Conservation (phyloP, 2,797 vertebrate genomes). For the Chrosomus eos region DNA sequence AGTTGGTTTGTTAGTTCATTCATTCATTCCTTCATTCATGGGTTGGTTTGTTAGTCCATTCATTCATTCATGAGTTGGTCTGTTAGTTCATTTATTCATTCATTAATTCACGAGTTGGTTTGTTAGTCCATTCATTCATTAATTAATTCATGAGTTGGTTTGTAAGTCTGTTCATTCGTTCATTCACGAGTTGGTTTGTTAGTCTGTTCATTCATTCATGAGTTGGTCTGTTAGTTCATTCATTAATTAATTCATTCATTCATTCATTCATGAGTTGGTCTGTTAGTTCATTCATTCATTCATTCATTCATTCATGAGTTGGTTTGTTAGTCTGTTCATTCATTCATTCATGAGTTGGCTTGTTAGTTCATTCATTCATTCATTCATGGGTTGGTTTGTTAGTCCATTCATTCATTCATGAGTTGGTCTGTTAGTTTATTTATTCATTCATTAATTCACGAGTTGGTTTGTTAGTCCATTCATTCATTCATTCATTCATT, state of each 20-base stretch:
- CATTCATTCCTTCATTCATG: too few species aligned
- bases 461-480: neutral
- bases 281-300: neutral
- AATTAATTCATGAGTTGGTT: neutral
- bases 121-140: neutral
- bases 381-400: neutral
- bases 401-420: neutral
- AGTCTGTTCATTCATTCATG: rapidly evolving
- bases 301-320: neutral
- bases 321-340: too few species aligned
- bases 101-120: too few species aligned
- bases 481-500: too few species aligned
- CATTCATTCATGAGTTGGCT: neutral
- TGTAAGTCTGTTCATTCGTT: too few species aligned
- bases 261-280: neutral
- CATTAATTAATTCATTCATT: neutral
- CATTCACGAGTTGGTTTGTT: neutral
- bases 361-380: neutral
- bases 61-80: neutral
- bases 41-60: too few species aligned
- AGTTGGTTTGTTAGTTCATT: neutral
- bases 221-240: too few species aligned
- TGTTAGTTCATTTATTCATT: neutral
- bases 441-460: neutral
- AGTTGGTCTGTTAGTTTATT: neutral